Conservation (phyloP, 1,140 invertebrate species). For the Drosophila repletoides region DNA sequence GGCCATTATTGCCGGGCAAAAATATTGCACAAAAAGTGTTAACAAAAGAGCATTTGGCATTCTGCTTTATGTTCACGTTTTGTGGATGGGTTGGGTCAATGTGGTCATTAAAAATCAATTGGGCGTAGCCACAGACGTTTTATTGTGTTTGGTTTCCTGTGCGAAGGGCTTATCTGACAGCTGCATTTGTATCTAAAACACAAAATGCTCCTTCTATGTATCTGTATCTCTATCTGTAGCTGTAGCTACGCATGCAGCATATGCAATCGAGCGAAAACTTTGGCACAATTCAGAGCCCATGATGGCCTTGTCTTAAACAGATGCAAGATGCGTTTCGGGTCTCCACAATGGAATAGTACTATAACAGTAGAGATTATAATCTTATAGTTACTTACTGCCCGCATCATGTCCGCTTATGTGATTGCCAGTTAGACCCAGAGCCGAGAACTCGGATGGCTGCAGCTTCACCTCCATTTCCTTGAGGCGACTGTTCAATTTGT, state of each 20-base stretch:
- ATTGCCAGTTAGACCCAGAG: conserved; percentile 88
- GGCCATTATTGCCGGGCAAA: conserved; percentile 29
- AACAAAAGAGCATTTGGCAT: conserved; percentile 33
- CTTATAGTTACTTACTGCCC: conserved; percentile 69
- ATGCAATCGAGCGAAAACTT: conserved; percentile 67
- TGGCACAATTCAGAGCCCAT: conserved; percentile 41
- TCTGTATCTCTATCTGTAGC: neutral
- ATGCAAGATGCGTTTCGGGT: conserved; percentile 18
- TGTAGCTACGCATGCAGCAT: conserved; percentile 41
- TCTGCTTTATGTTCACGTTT: no score
- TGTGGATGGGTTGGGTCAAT: conserved; percentile 44
- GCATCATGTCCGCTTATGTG: conserved; percentile 74
- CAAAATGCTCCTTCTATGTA: no score
- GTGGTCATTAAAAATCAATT: conserved; percentile 78
- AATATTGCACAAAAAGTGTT: conserved; percentile 36
- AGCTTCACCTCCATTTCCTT: conserved; percentile 89
- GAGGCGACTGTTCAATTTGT: conserved; percentile 89
- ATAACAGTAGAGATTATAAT: conserved; percentile 37
- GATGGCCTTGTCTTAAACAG: conserved; percentile 44
- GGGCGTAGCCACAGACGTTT: conserved; percentile 44
- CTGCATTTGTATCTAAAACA: neutral
- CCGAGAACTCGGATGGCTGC: conserved; percentile 88
- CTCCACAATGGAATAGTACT: neutral
- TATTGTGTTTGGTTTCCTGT: conserved; percentile 11
- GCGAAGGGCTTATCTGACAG: conserved; percentile 10